phyloP scores from a whole-genome alignment of 92 coral and sea anemone species.

The Pocillopora meandrina region DNA sequence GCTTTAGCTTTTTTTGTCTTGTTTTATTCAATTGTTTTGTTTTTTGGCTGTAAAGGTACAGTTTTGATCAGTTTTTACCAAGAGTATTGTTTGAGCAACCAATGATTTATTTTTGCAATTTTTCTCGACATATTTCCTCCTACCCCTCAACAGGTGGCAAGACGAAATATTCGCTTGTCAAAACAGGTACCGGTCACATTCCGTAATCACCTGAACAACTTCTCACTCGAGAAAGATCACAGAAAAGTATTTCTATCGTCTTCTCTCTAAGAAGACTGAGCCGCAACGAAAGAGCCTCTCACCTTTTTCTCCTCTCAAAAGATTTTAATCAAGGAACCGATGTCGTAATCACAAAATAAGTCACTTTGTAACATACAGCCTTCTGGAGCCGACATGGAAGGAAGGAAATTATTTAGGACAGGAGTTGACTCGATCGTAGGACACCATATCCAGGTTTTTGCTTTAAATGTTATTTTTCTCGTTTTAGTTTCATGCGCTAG shows the following conservation, averaged over 20 bases:
- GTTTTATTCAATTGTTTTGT: too few species aligned
- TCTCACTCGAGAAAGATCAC: conserved; percentile 7
- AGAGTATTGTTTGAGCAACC: not conserved
- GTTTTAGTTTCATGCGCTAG: conserved; percentile 25
- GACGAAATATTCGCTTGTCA: not conserved
- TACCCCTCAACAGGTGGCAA: conserved; percentile 19
- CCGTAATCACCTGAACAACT: conserved; percentile 29
- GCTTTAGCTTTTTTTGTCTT: too few species aligned
- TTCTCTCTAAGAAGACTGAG: not conserved
- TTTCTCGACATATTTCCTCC: not conserved
- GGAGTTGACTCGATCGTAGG: not conserved
- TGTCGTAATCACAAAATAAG: not conserved
- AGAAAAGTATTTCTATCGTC: not conserved
- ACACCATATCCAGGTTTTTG: conserved; percentile 16
- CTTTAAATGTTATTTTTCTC: conserved; percentile 15
- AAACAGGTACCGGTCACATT: conserved; percentile 39
- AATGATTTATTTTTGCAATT: not conserved
- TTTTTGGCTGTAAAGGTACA: too few species aligned
- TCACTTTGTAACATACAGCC: not conserved
- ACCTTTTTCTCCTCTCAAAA: not conserved
- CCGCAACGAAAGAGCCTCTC: not conserved
- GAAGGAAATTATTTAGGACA: not conserved
- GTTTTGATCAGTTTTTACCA: too few species aligned
- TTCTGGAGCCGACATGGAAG: conserved; percentile 8
- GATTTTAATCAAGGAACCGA: not conserved